Percentiles rank a stretch among this genome's conserved stretches.
These are phyloP conservation scores for Lycocorax pyrrhopterus DNA, from an alignment of 2,113 vertebrate genomes.

Conservation along the genomic window DNA sequence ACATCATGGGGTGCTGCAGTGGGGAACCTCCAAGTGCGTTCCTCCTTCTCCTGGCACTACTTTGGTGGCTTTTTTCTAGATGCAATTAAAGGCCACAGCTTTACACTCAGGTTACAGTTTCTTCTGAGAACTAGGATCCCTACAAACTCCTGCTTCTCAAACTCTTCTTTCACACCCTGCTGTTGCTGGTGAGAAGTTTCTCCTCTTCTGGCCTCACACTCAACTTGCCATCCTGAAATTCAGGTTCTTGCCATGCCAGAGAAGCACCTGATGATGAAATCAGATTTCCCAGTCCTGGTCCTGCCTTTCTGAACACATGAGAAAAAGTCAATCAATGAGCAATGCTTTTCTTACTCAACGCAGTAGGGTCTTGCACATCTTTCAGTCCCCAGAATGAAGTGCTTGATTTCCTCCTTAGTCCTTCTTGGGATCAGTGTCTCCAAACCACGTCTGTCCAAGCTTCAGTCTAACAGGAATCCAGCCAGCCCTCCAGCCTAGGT, in stretches of 20 bases:
- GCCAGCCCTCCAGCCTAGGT: neutral
- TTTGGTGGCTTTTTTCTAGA: neutral
- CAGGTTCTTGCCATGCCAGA: neutral
- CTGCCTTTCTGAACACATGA: neutral
- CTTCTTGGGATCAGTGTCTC: neutral
- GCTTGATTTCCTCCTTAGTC: neutral
- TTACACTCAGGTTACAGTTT: neutral
- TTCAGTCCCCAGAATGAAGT: neutral
- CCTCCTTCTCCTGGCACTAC: neutral
- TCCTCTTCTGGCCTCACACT: neutral
- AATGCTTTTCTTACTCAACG: neutral
- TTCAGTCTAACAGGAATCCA: neutral
- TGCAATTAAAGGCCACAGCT: neutral
- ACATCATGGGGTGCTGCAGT: neutral
- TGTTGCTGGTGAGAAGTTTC: neutral
- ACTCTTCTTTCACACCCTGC: neutral
- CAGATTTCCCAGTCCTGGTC: neutral
- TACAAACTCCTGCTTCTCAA: neutral
- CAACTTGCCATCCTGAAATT: neutral
- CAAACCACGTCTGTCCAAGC: neutral
- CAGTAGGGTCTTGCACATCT: accelerated
- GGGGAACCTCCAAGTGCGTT: neutral
- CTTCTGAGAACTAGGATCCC: neutral
- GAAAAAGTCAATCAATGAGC: neutral
- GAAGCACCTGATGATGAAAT: neutral